Percentiles rank a stretch among this genome's conserved stretches.
phyloP scores from a whole-genome alignment of 2,797 vertebrate genomes.

The Phaenicophaeus curvirostris region DNA sequence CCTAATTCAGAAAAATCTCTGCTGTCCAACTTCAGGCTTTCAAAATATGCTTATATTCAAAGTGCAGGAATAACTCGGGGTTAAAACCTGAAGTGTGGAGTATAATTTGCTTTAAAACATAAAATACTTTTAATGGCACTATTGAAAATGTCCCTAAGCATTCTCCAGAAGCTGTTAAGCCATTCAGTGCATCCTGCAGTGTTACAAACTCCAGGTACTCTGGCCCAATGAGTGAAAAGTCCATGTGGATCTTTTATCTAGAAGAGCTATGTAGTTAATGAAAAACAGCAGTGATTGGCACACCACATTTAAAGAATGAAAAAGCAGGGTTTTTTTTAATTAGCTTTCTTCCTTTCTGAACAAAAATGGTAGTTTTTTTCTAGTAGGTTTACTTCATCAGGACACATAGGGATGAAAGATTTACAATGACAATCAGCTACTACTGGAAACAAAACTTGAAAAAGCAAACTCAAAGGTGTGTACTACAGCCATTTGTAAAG shows the following conservation, averaged over 20 bases:
- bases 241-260: not conserved
- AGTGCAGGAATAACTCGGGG: not conserved
- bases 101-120: not conserved
- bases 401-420: not conserved
- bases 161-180: constrained; percentile 37
- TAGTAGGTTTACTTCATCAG: not conserved
- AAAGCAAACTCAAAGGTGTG: not conserved
- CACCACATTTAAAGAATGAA: not conserved
- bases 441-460: not conserved
- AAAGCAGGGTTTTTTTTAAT: not conserved
- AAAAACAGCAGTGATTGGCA: not conserved
- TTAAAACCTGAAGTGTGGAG: not conserved
- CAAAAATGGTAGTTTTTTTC: not conserved
- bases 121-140: constrained; percentile 3
- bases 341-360: not conserved
- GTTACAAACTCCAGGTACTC: not conserved
- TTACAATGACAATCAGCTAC: not conserved
- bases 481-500: not conserved
- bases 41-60: not conserved
- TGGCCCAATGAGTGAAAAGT: not conserved
- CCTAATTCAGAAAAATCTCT: not conserved
- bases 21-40: not conserved
- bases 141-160: not conserved
- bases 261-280: not conserved
- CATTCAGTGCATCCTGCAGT: constrained; percentile 21